Base-by-base conservation (phyloP, 2,113 vertebrate species). In the Forbesichthys agassizii region DNA sequence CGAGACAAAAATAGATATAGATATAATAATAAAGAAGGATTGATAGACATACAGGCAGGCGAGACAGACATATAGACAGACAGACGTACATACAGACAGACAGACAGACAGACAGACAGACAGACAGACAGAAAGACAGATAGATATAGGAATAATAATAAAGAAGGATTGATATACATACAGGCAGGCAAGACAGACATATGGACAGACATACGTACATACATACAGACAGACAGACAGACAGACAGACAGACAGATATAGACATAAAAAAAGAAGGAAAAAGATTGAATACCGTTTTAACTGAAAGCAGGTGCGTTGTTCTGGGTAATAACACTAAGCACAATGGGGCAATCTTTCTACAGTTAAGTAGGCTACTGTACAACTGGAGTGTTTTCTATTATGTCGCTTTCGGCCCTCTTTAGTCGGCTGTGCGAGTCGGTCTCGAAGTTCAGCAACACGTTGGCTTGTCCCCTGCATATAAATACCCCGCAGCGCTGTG, bases 61-160 rank as follows among this genome's bases (percentile, higher is more conserved):
- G 65, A 27, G 73, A 58, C 78, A 71, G 77, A 77, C 78, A 66
- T 79, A 84, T 77, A 81, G 58, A 81, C 77, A 69, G 69, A 82
- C 80, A 79, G 74, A 20, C 20, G 27, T 27, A 27, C 27, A 27
- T 27, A 27, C 27, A 27, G 1, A 27, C 27, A 27, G 27, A 27
- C 27, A 27, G 27, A 27, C 20, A 27, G 20, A 27, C 20, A 27
- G 20, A 20, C 20, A 20, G 20, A 20, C 20, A 20, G 20, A 20
- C 84, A 86, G 81, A n/a, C 20, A 84, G 69, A 76, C 81, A 79
- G 80, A 42, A 64, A 70, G 66, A 76, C 81, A 79, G 80, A 42
- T 66, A 70, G 66, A 14, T 47, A 48, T 33, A 8, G 14, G 13
- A 10, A 58, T 69, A 36, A 53, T 57, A 69, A 75, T 42, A 42